Percentiles rank a stretch among this genome's conserved stretches.
Evolutionary conservation across 2,888 invertebrate genomes (phyloP).

Genomic region (Panopea generosa): DNA sequence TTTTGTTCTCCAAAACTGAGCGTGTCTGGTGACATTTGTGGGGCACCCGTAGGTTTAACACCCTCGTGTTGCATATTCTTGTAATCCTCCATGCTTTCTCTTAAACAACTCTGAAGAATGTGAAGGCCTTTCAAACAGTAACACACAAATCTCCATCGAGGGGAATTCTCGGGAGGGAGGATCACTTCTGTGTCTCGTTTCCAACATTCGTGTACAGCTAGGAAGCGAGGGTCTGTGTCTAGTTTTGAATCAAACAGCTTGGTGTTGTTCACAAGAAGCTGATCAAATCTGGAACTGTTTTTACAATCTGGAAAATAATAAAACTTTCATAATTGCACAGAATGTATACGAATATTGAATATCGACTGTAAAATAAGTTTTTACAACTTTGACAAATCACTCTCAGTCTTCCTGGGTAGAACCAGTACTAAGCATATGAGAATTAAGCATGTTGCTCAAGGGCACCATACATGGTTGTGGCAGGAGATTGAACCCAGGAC

Average conservation of each 20-base stretch:
- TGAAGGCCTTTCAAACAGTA: slow-evolving; percentile 64
- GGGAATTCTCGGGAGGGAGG: slow-evolving; percentile 4
- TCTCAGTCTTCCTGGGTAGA: no score
- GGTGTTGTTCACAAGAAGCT: slow-evolving; percentile 35
- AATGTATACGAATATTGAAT: no score
- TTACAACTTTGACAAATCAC: no score
- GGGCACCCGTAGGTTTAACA: slow-evolving; percentile 63
- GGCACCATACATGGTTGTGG: no score
- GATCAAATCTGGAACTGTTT: slow-evolving; percentile 32
- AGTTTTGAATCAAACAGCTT: slow-evolving; percentile 24
- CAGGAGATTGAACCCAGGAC: no score
- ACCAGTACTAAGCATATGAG: no score
- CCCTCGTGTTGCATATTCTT: slow-evolving; percentile 13
- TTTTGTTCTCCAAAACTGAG: slow-evolving; percentile 90
- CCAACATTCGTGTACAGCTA: slow-evolving; percentile 19
- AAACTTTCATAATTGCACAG: no score
- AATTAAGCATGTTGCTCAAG: no score
- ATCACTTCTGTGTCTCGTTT: slow-evolving; percentile 17
- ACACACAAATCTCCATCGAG: slow-evolving; percentile 66
- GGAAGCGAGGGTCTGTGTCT: slow-evolving; percentile 19
- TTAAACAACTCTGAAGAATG: slow-evolving; percentile 54
- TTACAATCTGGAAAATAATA: background rate
- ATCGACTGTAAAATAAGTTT: no score
- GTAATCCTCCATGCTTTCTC: slow-evolving; percentile 41
- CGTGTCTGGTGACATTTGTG: slow-evolving; percentile 72